These are phyloP conservation scores for Brachymystax lenok DNA, from an alignment of 2,797 vertebrate species.

Conservation along the genomic window DNA sequence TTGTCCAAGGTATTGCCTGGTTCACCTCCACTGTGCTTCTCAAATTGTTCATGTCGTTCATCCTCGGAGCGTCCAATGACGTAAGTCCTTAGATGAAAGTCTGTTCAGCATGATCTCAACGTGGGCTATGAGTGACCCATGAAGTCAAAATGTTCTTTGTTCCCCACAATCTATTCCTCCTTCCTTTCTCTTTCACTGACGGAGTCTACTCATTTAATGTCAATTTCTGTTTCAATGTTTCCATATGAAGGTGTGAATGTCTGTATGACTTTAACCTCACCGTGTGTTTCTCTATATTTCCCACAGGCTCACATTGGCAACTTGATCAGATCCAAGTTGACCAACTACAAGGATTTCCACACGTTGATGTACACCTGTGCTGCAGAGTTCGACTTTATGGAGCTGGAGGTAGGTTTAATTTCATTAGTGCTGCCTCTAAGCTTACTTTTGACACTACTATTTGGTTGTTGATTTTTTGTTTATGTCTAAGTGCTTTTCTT, in stretches of 20 bases:
- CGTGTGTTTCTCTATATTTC: slow-evolving; percentile 18
- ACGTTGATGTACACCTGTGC: slow-evolving; percentile 83
- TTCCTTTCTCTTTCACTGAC: too few species aligned
- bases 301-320: slow-evolving; percentile 81
- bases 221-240: too few species aligned
- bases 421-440: slow-evolving; percentile 70
- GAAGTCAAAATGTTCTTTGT: too few species aligned
- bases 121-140: too few species aligned
- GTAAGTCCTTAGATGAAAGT: neutral
- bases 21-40: neutral
- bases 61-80: neutral
- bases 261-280: neutral
- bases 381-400: slow-evolving; percentile 84
- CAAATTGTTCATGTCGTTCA: neutral
- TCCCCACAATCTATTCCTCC: too few species aligned
- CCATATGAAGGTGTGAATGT: too few species aligned
- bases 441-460: too few species aligned
- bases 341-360: slow-evolving; percentile 83
- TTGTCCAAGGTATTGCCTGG: neutral
- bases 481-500: too few species aligned
- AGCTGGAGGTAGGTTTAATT: slow-evolving; percentile 72
- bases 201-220: too few species aligned
- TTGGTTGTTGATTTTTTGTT: too few species aligned
- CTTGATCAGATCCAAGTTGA: slow-evolving; percentile 82
- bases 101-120: too few species aligned